These are phyloP conservation scores for Acrossocheilus fasciatus DNA, from an alignment of 2,797 vertebrate genomes.

Conservation along the genomic window DNA sequence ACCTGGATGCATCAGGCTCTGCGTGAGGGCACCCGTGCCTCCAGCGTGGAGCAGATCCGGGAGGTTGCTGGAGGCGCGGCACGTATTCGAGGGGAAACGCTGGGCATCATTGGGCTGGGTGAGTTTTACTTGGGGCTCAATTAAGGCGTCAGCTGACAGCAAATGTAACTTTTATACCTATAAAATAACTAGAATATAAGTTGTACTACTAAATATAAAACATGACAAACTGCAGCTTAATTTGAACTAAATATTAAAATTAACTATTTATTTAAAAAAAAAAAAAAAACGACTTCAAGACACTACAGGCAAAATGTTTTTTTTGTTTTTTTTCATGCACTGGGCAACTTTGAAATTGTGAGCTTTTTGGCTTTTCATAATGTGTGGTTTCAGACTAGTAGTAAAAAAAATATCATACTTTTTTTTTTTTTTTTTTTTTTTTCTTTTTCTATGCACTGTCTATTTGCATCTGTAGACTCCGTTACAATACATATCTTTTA, in stretches of 20 bases:
- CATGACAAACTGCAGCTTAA: too few species aligned
- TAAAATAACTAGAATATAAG: neutral
- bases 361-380: neutral
- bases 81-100: conserved; percentile 84
- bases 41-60: conserved; percentile 84
- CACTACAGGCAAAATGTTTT: neutral
- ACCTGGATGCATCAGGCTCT: conserved; percentile 86
- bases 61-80: conserved; percentile 84
- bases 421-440: too few species aligned
- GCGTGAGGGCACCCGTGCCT: conserved; percentile 82
- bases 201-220: neutral
- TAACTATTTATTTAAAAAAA: too few species aligned
- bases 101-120: conserved; percentile 87
- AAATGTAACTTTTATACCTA: neutral
- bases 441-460: too few species aligned
- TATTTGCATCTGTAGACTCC: neutral
- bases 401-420: too few species aligned
- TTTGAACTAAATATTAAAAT: neutral
- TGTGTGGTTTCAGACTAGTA: neutral
- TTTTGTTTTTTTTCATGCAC: too few species aligned
- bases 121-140: conserved; percentile 52
- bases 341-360: neutral
- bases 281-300: neutral
- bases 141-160: neutral
- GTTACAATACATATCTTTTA: neutral